A percentile compares a stretch with the other conserved stretches of the same genome.
Evolutionary conservation across 2,113 vertebrate species (phyloP).

Genomic region (Podocnemis expansa): DNA sequence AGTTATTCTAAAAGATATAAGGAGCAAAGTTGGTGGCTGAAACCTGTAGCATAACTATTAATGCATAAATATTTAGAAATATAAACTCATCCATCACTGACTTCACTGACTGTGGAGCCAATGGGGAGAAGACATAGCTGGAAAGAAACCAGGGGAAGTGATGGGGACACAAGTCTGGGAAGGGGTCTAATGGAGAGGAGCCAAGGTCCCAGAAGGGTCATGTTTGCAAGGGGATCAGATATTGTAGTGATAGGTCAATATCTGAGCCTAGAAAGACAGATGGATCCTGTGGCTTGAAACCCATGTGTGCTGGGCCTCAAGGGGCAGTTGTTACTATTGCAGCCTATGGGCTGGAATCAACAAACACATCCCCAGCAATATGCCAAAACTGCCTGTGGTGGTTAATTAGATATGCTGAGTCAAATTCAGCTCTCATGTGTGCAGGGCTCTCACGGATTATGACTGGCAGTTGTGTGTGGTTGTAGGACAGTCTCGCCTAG

Average conservation of each 20-base stretch:
- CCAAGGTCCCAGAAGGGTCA: not conserved
- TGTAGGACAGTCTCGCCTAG: not conserved
- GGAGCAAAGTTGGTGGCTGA: no score
- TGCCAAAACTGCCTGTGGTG: not conserved
- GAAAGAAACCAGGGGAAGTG: no score
- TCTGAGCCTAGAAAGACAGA: not conserved
- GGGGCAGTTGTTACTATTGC: not conserved
- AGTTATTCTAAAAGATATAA: no score
- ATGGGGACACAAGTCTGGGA: not conserved
- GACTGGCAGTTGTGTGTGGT: not conserved
- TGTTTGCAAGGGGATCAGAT: not conserved
- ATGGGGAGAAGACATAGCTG: no score
- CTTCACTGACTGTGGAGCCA: no score
- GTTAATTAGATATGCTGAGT: not conserved
- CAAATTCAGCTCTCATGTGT: not conserved
- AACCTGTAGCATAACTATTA: no score
- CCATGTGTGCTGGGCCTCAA: not conserved
- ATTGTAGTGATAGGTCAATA: not conserved
- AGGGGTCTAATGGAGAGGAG: not conserved
- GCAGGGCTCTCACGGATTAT: not conserved
- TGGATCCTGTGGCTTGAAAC: not conserved
- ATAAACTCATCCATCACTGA: no score
- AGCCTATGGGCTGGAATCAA: not conserved
- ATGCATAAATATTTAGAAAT: no score
- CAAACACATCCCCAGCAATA: not conserved